Evolutionary conservation across 92 coral and sea anemone species (phyloP).

Genomic region (Hydrozoanthus gracilis): DNA sequence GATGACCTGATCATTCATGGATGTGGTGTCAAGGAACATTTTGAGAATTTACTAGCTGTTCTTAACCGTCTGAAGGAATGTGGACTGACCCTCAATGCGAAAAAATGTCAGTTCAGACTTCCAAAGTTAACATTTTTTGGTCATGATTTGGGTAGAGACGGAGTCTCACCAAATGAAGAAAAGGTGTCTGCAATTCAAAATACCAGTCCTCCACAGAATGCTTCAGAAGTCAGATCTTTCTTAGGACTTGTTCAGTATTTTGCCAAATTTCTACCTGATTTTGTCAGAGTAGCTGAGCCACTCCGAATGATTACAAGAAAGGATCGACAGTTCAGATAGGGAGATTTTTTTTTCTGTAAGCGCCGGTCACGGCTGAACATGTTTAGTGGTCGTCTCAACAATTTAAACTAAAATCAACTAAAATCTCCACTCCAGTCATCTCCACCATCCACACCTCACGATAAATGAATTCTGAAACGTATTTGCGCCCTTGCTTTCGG

Average conservation of each 20-base stretch:
- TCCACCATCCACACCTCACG: no score
- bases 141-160: conserved; percentile 54
- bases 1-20: conserved; percentile 60
- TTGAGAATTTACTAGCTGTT: conserved; percentile 47
- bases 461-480: no score
- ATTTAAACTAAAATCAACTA: no score
- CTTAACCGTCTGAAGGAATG: conserved; percentile 22
- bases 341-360: no score
- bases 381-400: no score
- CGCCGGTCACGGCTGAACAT: no score
- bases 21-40: conserved; percentile 42
- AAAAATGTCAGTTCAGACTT: conserved; percentile 61
- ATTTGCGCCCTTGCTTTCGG: no score
- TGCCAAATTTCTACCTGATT: conserved; percentile 58
- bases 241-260: conserved; percentile 52
- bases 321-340: conserved; percentile 57
- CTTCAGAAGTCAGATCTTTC: conserved; percentile 59
- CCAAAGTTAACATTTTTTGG: conserved; percentile 62
- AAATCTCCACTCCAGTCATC: no score
- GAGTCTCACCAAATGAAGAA: conserved; percentile 61
- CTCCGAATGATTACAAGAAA: conserved; percentile 54
- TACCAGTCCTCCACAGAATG: conserved; percentile 44
- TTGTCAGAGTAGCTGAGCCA: conserved; percentile 54
- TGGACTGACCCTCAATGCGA: conserved; percentile 54
- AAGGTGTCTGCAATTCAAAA: conserved; percentile 54